Evolutionary conservation across 1,140 invertebrate genomes (phyloP).

Genomic region (Drosophila navojoa): DNA sequence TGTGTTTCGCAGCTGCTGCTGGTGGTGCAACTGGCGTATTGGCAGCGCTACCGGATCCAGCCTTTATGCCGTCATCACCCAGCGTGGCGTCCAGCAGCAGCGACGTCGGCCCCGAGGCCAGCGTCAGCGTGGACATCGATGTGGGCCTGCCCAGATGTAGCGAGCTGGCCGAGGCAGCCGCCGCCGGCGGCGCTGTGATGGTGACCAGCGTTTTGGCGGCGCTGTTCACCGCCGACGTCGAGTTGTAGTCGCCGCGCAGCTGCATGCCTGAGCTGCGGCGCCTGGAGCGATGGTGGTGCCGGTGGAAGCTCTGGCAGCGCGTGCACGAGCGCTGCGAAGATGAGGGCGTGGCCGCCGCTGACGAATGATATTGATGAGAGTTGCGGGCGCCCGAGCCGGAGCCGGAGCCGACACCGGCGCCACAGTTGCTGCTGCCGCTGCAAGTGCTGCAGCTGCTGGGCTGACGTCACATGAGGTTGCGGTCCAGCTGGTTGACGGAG

Average conservation of each 20-base stretch:
- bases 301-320: conserved; percentile 80
- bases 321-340: conserved; percentile 75
- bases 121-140: conserved; percentile 68
- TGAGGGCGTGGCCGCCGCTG: conserved; percentile 56
- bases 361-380: conserved; percentile 70
- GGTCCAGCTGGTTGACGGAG: conserved; percentile 81
- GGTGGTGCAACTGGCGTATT: conserved; percentile 60
- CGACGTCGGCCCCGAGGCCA: conserved; percentile 66
- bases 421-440: conserved; percentile 83
- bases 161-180: conserved; percentile 63
- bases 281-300: conserved; percentile 75
- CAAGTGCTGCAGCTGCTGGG: conserved; percentile 83
- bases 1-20: conserved; percentile 45
- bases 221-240: conserved; percentile 71
- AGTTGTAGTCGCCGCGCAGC: conserved; percentile 62
- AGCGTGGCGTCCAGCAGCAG: conserved; percentile 46
- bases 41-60: conserved; percentile 62
- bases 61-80: conserved; percentile 2
- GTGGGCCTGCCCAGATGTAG: conserved; percentile 62
- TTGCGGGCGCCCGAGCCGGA: conserved; percentile 48
- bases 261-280: conserved; percentile 76
- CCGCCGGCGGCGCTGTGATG: conserved; percentile 69
- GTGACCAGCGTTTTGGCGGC: conserved; percentile 74
- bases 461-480: conserved; percentile 83
- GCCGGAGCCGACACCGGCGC: conserved; percentile 24